phyloP scores from a whole-genome alignment of 2,797 vertebrate species.

The Rachycentron canadum region DNA sequence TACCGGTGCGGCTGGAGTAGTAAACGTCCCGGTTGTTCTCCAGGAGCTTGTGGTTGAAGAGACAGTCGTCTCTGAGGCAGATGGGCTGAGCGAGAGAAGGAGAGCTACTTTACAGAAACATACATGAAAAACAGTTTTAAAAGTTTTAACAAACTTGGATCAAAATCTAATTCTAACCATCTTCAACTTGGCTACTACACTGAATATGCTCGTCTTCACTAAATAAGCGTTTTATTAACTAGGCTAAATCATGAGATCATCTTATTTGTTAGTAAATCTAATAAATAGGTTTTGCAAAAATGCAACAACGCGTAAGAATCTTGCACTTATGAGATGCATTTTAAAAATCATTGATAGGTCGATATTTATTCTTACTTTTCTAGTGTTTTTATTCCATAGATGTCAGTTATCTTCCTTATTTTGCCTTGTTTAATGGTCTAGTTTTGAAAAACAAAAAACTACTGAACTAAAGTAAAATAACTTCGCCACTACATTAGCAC shows the following conservation, averaged over 20 bases:
- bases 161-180: neutral
- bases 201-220: neutral
- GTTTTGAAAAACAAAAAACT: neutral
- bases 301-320: no score
- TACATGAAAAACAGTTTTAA: neutral
- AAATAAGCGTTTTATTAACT: neutral
- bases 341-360: neutral
- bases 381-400: neutral
- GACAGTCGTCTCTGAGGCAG: constrained; percentile 89
- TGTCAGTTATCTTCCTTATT: neutral
- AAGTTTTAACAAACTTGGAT: no score
- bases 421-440: neutral
- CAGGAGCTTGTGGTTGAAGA: constrained; percentile 91
- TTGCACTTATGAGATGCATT: no score
- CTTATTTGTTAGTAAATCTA: neutral
- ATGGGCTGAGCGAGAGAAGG: constrained; percentile 79
- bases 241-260: neutral
- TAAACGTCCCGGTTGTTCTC: constrained; percentile 95
- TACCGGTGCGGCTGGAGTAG: constrained; percentile 88
- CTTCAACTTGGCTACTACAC: neutral
- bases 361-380: neutral
- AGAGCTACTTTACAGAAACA: neutral
- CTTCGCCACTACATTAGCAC: neutral
- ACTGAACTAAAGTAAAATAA: neutral
- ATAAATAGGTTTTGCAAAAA: neutral